Evolutionary conservation across 2,113 vertebrate genomes (phyloP).

Genomic region (Pygoscelis adeliae): DNA sequence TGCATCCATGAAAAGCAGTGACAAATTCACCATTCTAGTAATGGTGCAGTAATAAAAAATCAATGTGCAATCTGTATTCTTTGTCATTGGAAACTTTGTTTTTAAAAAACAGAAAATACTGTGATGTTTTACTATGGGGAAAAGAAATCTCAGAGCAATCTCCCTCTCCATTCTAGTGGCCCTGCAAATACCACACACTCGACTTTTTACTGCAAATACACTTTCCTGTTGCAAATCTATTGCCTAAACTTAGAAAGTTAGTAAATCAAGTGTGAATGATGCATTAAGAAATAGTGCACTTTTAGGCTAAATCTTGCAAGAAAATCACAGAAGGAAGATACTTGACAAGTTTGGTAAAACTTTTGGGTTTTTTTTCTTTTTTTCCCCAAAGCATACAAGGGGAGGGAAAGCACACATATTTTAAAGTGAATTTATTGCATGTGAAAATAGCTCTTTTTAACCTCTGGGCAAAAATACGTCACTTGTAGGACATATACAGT

Average conservation of each 20-base stretch:
- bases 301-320: neutral
- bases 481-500: neutral
- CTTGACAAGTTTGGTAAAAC: neutral
- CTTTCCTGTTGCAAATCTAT: neutral
- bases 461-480: neutral
- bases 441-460: neutral
- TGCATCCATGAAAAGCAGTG: neutral
- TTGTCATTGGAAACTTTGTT: neutral
- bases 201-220: neutral
- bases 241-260: neutral
- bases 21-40: neutral
- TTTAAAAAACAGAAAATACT: neutral
- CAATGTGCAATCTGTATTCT: neutral
- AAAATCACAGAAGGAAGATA: neutral
- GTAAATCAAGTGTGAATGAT: neutral
- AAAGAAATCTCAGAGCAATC: neutral
- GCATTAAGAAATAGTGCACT: neutral
- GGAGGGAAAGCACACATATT: neutral
- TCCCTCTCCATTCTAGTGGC: neutral
- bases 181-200: neutral
- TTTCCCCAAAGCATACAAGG: neutral
- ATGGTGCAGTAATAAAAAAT: neutral
- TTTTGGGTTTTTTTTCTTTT: neutral
- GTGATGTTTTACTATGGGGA: neutral
- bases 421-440: neutral